Conservation (phyloP, 2,888 invertebrate species). For the Cyclophora albipunctata region DNA sequence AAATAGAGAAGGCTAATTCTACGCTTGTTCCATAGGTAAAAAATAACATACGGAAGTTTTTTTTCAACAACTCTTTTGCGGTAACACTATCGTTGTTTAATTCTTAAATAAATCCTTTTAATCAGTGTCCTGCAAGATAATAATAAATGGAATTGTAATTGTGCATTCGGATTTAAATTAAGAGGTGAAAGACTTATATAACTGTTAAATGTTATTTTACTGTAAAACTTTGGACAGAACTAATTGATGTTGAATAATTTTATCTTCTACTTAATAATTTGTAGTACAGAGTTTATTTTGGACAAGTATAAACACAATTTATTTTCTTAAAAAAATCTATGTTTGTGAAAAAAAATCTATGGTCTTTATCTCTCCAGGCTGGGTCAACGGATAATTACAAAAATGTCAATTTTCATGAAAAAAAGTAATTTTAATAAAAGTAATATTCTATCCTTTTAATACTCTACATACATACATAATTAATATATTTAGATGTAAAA, state of each 20-base stretch:
- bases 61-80: neutral
- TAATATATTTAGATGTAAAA: no score
- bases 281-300: no score
- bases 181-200: constrained; percentile 23
- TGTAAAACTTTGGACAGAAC: neutral
- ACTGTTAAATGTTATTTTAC: constrained; percentile 15
- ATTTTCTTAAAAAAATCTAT: neutral
- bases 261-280: no score
- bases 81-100: constrained; percentile 4
- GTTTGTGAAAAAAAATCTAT: constrained; percentile 6
- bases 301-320: no score
- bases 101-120: constrained; percentile 10
- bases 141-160: constrained; percentile 6
- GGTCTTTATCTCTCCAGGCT: constrained; percentile 19
- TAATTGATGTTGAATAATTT: neutral
- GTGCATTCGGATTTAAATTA: constrained; percentile 14
- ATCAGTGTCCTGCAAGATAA: constrained; percentile 10
- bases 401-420: constrained; percentile 41
- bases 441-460: constrained; percentile 24
- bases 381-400: constrained; percentile 19
- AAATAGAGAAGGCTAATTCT: no score
- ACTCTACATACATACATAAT: constrained; percentile 66
- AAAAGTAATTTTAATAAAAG: constrained; percentile 23
- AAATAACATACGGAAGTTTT: no score
- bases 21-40: no score